These are phyloP conservation scores for Ceratina calcarata DNA, from an alignment of 1,140 invertebrate genomes.

Conservation along the genomic window DNA sequence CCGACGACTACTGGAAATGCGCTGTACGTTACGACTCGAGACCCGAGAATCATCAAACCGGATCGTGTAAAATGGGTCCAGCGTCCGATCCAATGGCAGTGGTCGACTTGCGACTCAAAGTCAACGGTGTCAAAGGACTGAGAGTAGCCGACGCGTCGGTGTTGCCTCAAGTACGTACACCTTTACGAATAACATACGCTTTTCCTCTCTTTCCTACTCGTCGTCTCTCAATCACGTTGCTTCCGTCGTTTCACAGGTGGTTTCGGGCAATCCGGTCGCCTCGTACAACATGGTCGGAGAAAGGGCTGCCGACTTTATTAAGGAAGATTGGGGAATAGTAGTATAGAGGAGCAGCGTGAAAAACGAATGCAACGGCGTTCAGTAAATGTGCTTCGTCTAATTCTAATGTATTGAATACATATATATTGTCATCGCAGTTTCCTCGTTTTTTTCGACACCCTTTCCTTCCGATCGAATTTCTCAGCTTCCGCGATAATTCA, in stretches of 20 bases:
- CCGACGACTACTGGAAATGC: slow-evolving; percentile 83
- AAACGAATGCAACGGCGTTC: too few relatives aligned
- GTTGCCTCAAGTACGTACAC: slow-evolving; percentile 69
- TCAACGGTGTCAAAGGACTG: slow-evolving; percentile 77
- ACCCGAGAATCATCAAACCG: slow-evolving; percentile 82
- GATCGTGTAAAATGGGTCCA: slow-evolving; percentile 83
- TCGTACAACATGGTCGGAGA: slow-evolving; percentile 82
- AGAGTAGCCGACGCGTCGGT: slow-evolving; percentile 79
- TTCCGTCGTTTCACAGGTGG: slow-evolving; percentile 52
- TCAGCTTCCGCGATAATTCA: too few relatives aligned
- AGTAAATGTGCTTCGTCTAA: too few relatives aligned
- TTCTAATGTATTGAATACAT: too few relatives aligned
- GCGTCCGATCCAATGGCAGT: slow-evolving; percentile 75
- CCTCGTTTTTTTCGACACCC: too few relatives aligned
- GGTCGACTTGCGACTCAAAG: slow-evolving; percentile 78
- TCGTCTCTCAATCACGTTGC: background rate
- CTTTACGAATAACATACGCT: background rate
- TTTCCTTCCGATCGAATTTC: too few relatives aligned
- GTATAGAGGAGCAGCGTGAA: too few relatives aligned
- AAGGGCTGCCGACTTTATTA: slow-evolving; percentile 82
- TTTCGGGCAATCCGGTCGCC: slow-evolving; percentile 80
- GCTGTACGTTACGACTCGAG: slow-evolving; percentile 75
- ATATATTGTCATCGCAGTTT: too few relatives aligned
- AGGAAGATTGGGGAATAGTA: slow-evolving; percentile 65
- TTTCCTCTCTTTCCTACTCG: background rate